Conservation (phyloP, 1,140 invertebrate species). For the Halictus rubicundus region DNA sequence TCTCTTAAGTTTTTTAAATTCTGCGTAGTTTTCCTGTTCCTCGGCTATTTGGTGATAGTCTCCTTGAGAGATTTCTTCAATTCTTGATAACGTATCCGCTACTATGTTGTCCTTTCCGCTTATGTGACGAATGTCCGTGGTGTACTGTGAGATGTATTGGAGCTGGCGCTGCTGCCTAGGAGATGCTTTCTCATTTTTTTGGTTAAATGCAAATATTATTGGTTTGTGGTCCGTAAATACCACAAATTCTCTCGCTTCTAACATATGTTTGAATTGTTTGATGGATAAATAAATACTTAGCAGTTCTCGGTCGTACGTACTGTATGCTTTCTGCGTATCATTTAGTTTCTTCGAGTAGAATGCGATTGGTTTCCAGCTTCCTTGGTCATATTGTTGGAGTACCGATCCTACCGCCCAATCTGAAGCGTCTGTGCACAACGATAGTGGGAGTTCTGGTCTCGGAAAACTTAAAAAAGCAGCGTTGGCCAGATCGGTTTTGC, state of each 20-base stretch:
- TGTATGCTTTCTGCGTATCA: not conserved
- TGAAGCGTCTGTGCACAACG: conserved; percentile 1
- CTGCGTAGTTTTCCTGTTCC: not conserved
- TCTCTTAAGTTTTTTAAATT: not conserved
- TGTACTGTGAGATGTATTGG: not conserved
- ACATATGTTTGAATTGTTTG: not conserved
- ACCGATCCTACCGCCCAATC: not conserved
- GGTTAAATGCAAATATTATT: not conserved
- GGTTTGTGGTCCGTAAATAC: not conserved
- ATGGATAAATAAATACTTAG: not conserved
- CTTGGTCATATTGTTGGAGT: not conserved
- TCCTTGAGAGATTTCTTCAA: not conserved
- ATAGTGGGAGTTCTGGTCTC: not conserved
- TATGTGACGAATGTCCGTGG: too few relatives aligned
- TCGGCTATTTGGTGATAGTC: not conserved
- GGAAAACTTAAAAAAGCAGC: not conserved
- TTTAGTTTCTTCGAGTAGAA: conserved; percentile 15
- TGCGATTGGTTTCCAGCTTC: not conserved
- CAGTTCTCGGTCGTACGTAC: conserved; percentile 9
- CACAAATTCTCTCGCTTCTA: not conserved
- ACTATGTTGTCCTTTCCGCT: too few relatives aligned
- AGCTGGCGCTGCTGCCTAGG: too few relatives aligned
- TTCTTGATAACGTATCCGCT: not conserved
- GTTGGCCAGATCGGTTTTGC: not conserved
- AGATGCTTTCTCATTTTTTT: not conserved